phyloP scores from a whole-genome alignment of 1,140 invertebrate species.

The Hyphantria cunea region DNA sequence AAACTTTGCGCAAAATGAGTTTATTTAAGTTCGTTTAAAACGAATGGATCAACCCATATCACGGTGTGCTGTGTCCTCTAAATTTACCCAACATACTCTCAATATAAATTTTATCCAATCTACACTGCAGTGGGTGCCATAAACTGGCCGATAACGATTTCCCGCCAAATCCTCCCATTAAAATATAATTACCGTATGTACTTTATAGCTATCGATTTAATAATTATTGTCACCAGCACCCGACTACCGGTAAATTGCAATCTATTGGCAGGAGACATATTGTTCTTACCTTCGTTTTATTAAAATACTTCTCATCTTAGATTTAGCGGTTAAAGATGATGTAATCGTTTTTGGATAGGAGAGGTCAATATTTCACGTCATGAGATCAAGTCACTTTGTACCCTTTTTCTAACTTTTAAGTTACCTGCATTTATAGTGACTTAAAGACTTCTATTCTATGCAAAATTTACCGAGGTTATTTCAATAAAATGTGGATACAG shows the following conservation, averaged over 20 bases:
- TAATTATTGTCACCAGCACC: slow-evolving; percentile 7
- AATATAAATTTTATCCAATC: slow-evolving; percentile 44
- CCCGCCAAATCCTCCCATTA: slow-evolving; percentile 19
- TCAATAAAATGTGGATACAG: no score
- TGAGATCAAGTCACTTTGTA: no score
- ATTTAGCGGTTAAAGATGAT: no score
- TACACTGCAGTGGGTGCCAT: slow-evolving; percentile 29
- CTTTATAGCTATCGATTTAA: slow-evolving; percentile 23
- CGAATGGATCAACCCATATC: slow-evolving; percentile 46
- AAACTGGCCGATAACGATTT: slow-evolving; percentile 32
- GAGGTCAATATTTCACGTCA: no score
- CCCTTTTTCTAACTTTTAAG: no score
- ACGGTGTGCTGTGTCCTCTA: slow-evolving; percentile 23
- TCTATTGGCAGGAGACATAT: slow-evolving; percentile 1
- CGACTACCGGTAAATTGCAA: slow-evolving; percentile 5
- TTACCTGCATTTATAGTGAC: no score
- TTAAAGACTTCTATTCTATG: no score
- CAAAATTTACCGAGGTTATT: no score
- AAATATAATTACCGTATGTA: slow-evolving; percentile 25
- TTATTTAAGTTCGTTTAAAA: slow-evolving; percentile 46
- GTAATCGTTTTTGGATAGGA: no score
- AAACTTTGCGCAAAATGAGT: slow-evolving; percentile 53
- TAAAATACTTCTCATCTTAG: background rate
- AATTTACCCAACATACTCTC: slow-evolving; percentile 37
- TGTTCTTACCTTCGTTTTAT: background rate